These are phyloP conservation scores for Cyclophora albipunctata DNA, from an alignment of 2,888 invertebrate species.

Conservation along the genomic window DNA sequence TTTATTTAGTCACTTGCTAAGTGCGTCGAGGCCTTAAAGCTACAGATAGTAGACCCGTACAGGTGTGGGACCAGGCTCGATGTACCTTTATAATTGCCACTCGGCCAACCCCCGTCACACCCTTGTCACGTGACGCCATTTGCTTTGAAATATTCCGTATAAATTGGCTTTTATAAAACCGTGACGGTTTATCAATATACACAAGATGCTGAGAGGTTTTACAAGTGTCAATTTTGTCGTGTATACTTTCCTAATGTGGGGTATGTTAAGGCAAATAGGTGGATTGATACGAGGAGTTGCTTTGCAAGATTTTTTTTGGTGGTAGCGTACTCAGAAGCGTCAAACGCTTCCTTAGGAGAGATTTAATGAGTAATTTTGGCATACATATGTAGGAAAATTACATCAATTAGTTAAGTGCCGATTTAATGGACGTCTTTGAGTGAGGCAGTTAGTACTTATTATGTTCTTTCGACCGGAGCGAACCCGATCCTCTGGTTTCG, in stretches of 20 bases:
- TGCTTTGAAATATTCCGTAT: conserved; percentile 47
- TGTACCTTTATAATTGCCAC: conserved; percentile 48
- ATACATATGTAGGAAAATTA: no score
- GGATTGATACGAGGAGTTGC: conserved; percentile 3
- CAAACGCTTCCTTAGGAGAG: no score
- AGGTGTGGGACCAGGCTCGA: conserved; percentile 27
- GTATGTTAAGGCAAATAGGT: no score
- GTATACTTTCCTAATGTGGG: no score
- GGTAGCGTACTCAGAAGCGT: no score
- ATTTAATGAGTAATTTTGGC: no score
- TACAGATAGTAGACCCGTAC: conserved; percentile 18
- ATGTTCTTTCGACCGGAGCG: no score
- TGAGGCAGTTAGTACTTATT: no score
- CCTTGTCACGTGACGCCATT: conserved; percentile 51
- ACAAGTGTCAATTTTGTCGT: conserved; percentile 8
- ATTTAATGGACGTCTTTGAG: no score
- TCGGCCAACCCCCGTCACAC: conserved; percentile 53
- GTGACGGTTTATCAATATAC: conserved; percentile 39
- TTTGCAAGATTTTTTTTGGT: background rate
- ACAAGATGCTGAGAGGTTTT: conserved; percentile 9
- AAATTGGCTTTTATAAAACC: conserved; percentile 44
- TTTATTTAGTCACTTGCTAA: background rate
- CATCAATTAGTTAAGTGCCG: no score
- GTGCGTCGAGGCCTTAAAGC: background rate
- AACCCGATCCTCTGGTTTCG: no score